phyloP scores from a whole-genome alignment of 2,797 vertebrate species.

The Sciaenops ocellatus region DNA sequence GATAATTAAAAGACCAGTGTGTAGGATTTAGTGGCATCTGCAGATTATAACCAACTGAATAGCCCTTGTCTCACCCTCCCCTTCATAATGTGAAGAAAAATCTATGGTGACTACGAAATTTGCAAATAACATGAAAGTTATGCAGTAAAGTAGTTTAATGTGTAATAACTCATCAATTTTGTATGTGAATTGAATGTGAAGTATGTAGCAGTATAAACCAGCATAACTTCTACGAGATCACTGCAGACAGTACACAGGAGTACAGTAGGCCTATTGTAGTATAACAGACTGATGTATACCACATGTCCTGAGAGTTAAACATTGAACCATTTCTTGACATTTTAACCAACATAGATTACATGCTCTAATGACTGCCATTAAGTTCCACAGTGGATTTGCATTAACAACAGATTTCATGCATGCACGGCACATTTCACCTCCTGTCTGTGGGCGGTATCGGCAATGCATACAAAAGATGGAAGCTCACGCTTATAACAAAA shows the following conservation, averaged over 20 bases:
- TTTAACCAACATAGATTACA: conserved; percentile 41
- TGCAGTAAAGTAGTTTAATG: not conserved
- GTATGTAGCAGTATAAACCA: no score
- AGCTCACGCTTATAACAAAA: conserved; percentile 30
- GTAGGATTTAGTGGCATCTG: no score
- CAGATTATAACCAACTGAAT: no score
- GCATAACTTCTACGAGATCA: not conserved
- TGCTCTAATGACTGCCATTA: conserved; percentile 34
- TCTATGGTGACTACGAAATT: no score
- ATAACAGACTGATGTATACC: not conserved
- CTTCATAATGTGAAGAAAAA: no score
- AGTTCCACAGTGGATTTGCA: conserved; percentile 51
- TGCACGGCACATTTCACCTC: conserved; percentile 41
- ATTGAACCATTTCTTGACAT: conserved; percentile 23
- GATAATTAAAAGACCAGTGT: not conserved
- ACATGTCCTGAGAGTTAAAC: conserved; percentile 38
- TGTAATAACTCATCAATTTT: not conserved
- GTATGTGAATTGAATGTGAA: not conserved
- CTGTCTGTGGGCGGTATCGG: not conserved
- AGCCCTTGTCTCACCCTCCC: no score
- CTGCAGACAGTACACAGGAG: not conserved
- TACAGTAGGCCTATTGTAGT: not conserved
- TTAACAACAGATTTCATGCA: conserved; percentile 60
- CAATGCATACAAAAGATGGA: conserved; percentile 40
- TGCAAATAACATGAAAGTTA: not conserved